A percentile compares a stretch with the other conserved stretches of the same genome.
Conservation (phyloP, 2,888 invertebrate species). For the Drosophila subsilvestris region DNA sequence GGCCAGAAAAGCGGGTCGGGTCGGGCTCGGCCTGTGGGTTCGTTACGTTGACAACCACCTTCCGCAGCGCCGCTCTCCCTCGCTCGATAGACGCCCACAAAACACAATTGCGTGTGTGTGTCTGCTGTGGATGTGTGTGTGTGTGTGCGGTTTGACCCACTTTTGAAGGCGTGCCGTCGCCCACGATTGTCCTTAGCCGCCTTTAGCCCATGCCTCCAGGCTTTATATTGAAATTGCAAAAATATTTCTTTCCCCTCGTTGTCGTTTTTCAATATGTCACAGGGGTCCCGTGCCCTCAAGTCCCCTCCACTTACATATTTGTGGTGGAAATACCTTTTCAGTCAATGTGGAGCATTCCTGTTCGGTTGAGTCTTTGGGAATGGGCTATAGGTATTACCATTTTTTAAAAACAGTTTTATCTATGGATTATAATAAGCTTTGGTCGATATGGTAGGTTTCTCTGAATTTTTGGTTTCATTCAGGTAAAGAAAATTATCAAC, state of each 20-base stretch:
- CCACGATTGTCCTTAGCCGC: slow-evolving; percentile 20
- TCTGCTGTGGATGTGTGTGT: slow-evolving; percentile 13
- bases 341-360: neutral
- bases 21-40: slow-evolving; percentile 56
- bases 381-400: neutral
- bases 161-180: slow-evolving; percentile 66
- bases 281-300: neutral
- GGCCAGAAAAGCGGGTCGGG: slow-evolving; percentile 56
- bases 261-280: slow-evolving; percentile 46
- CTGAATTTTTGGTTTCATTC: too few species aligned
- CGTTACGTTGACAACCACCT: slow-evolving; percentile 75
- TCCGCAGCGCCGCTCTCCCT: neutral
- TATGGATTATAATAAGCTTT: neutral
- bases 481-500: too few species aligned
- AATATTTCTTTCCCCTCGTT: slow-evolving; percentile 39
- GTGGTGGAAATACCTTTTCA: neutral
- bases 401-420: neutral
- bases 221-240: slow-evolving; percentile 71
- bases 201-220: slow-evolving; percentile 61
- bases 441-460: neutral
- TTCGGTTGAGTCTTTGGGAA: neutral
- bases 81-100: slow-evolving; percentile 1
- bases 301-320: slow-evolving; percentile 15
- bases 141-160: slow-evolving; percentile 63
- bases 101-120: slow-evolving; percentile 50